Evolutionary conservation across 2,797 vertebrate genomes (phyloP).

Genomic region (Sciaenops ocellatus): DNA sequence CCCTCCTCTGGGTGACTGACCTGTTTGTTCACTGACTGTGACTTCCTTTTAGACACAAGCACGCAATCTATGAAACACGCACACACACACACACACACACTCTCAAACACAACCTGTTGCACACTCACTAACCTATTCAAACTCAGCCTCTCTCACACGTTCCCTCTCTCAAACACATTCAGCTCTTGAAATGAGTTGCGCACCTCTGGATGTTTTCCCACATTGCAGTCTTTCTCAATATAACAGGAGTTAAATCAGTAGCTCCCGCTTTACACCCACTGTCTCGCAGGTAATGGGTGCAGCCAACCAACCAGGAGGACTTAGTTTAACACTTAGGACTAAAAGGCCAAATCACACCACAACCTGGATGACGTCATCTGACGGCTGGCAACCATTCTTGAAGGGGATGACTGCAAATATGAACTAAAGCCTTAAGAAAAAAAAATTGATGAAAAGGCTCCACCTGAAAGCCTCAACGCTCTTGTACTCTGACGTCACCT

Average conservation of each 20-base stretch:
- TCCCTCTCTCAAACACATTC: constrained; percentile 26
- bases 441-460: constrained; percentile 21
- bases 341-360: constrained; percentile 34
- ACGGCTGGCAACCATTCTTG: constrained; percentile 49
- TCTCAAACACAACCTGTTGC: constrained; percentile 33
- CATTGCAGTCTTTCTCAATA: constrained; percentile 23
- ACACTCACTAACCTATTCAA: constrained; percentile 33
- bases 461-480: constrained; percentile 53
- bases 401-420: constrained; percentile 13
- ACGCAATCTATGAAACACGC: constrained; percentile 40
- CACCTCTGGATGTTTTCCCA: constrained; percentile 4
- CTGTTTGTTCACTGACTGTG: constrained; percentile 61
- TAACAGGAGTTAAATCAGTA: constrained; percentile 24
- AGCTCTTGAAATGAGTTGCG: constrained; percentile 4
- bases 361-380: constrained; percentile 57
- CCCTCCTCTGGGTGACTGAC: constrained; percentile 50
- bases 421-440: constrained; percentile 1
- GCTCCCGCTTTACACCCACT: constrained; percentile 16
- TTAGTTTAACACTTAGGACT: constrained; percentile 46
- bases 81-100: constrained; percentile 17
- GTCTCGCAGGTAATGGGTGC: constrained; percentile 47
- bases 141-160: constrained; percentile 14
- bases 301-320: constrained; percentile 45
- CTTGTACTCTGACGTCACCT: constrained; percentile 75
- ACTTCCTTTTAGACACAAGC: constrained; percentile 67